Base-by-base conservation (phyloP, 2,797 vertebrate species). In the Tragelaphus oryx region DNA sequence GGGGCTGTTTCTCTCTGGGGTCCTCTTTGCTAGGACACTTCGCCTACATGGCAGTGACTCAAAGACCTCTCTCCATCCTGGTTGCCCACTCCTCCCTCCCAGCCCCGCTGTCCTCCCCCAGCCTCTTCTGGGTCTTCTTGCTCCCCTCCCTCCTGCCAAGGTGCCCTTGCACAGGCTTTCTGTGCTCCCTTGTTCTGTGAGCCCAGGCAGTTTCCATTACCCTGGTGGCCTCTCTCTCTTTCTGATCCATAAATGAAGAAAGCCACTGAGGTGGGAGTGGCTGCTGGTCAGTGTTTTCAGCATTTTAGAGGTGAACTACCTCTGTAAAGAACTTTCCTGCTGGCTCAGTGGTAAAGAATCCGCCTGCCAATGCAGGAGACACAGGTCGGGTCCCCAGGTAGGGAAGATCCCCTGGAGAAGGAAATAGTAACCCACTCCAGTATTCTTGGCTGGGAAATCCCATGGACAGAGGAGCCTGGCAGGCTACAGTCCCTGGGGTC, bases 201-300 rank as follows among this genome's bases (percentile, higher is more conserved):
- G 0, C 5, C 41, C 10, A 30, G 4, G 3, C 9, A 57, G 22
- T 46, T 68, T 44, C 24, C 22, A 2, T 11, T 44, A 9, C n/a
- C 91, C 60, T 46, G 4, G 30, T 26, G 30, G 24, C 41, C 44
- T 44, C 22, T 74, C 68, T 60, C 55, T 33, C 60, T 59, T 59
- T 88, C 85, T 75, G 46, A 16, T 10, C 41, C 17, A 3, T 1
- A 17, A 30, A 30, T 5, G 3, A 33, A 94, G 52, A 65, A 41
- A 30, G 5, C 22, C 41, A 7, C 18, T 18, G 30, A 65, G 57
- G 6, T 26, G 26, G 22, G 6, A 26, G 54, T 37, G 46, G 24
- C 81, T n/a, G 37, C 26, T 1, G 7, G 55, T 54, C 22, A 33
- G 22, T 48, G 24, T 48, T 79, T 46, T 28, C 41, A 78, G 24